A percentile compares a stretch with the other conserved stretches of the same genome.
Conservation (phyloP, 2,888 invertebrate genomes). For the Pegoplata infirma region DNA sequence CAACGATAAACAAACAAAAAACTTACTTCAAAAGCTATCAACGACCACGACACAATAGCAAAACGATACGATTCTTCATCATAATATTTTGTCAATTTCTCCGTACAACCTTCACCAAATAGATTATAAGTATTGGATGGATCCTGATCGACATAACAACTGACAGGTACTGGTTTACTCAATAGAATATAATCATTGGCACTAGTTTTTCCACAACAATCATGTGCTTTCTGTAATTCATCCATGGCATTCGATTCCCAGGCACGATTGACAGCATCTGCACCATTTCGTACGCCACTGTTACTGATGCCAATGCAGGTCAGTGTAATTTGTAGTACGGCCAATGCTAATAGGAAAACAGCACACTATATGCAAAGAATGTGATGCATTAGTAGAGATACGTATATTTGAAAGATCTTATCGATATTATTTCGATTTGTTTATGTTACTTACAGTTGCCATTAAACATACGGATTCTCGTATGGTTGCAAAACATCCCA, state of each 20-base stretch:
- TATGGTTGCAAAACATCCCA: constrained; percentile 93
- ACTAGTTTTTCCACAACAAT: constrained; percentile 75
- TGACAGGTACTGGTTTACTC: constrained; percentile 67
- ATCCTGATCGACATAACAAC: constrained; percentile 70
- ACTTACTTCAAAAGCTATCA: constrained; percentile 84
- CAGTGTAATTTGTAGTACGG: constrained; percentile 85
- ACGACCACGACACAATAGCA: constrained; percentile 83
- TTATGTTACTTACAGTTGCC: constrained; percentile 84
- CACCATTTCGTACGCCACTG: constrained; percentile 80
- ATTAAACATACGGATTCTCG: constrained; percentile 93
- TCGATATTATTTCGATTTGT: not conserved
- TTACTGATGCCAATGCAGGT: constrained; percentile 82
- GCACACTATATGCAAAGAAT: constrained; percentile 81
- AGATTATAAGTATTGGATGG: constrained; percentile 63
- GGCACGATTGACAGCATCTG: constrained; percentile 79
- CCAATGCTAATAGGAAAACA: constrained; percentile 84
- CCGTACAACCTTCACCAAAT: constrained; percentile 69
- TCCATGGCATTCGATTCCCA: constrained; percentile 74
- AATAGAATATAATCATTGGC: constrained; percentile 72
- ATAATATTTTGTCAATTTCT: constrained; percentile 68
- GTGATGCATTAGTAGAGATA: constrained; percentile 1
- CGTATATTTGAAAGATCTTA: not conserved
- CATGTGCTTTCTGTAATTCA: constrained; percentile 69
- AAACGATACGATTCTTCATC: constrained; percentile 79
- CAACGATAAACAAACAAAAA: too few species aligned